phyloP scores from a whole-genome alignment of 2,888 invertebrate species.

The Lochmaea crataegi region DNA sequence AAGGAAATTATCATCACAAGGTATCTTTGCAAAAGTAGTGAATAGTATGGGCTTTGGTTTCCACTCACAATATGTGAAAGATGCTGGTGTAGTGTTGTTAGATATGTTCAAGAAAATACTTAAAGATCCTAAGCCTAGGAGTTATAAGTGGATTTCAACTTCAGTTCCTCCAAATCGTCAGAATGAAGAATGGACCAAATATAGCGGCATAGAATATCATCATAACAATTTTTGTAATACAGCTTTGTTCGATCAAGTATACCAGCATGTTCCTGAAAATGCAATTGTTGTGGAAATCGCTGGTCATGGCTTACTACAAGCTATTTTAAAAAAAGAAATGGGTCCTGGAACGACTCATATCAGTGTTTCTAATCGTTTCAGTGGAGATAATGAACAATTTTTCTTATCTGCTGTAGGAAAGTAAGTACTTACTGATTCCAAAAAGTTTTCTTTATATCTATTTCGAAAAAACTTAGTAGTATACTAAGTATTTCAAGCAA shows the following conservation, averaged over 20 bases:
- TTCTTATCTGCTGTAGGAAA: conserved; percentile 55
- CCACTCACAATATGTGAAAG: conserved; percentile 81
- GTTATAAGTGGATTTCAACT: conserved; percentile 85
- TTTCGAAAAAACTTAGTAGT: too few relatives aligned
- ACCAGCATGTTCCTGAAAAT: conserved; percentile 78
- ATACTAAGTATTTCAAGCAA: too few relatives aligned
- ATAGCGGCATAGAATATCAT: conserved; percentile 86
- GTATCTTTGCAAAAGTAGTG: conserved; percentile 81
- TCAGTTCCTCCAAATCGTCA: conserved; percentile 72
- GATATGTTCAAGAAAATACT: conserved; percentile 74
- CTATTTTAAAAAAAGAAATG: conserved; percentile 80
- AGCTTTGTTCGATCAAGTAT: conserved; percentile 77
- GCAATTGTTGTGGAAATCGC: conserved; percentile 87
- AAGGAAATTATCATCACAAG: conserved; percentile 72
- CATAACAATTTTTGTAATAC: conserved; percentile 82
- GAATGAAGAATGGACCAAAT: conserved; percentile 73
- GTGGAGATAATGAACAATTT: conserved; percentile 70
- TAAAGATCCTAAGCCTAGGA: conserved; percentile 73
- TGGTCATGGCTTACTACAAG: conserved; percentile 85
- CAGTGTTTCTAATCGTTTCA: conserved; percentile 75
- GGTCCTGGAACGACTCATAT: conserved; percentile 73
- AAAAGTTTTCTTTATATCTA: too few relatives aligned
- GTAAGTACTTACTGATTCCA: conserved; percentile 28
- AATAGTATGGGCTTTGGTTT: conserved; percentile 85
- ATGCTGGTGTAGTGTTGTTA: conserved; percentile 71